Evolutionary conservation across 92 coral and sea anemone species (phyloP).

Genomic region (Nematostella vectensis): DNA sequence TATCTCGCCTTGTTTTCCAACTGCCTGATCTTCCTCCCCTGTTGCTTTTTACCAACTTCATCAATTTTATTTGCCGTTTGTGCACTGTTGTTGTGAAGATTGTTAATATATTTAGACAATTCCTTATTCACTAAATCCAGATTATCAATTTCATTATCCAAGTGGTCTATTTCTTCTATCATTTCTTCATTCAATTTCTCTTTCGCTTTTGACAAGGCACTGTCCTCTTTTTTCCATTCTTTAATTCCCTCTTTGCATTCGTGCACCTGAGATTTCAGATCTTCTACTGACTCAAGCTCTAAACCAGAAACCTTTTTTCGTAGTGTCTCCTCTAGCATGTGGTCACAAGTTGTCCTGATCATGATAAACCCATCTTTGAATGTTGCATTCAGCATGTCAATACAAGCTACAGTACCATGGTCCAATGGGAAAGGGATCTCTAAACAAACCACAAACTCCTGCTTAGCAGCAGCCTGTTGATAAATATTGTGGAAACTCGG

Average conservation of each 20-base stretch:
- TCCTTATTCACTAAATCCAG: constrained; percentile 26
- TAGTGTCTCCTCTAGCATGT: too few relatives aligned
- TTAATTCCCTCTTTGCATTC: too few relatives aligned
- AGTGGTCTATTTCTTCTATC: constrained; percentile 12
- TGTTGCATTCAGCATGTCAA: constrained; percentile 48
- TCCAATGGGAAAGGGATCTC: constrained; percentile 53
- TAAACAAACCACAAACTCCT: constrained; percentile 48
- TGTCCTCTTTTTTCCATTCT: constrained; percentile 16
- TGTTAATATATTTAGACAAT: constrained; percentile 27
- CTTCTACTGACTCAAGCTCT: too few relatives aligned
- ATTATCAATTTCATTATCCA: constrained; percentile 19
- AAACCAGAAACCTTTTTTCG: too few relatives aligned
- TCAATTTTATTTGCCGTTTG: constrained; percentile 31
- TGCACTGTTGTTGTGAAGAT: constrained; percentile 10
- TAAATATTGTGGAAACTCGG: constrained; percentile 41
- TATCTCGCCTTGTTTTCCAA: constrained; percentile 49
- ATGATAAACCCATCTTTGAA: constrained; percentile 38
- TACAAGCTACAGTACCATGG: constrained; percentile 20
- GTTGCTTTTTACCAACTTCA: constrained; percentile 48
- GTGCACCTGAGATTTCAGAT: too few relatives aligned
- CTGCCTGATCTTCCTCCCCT: constrained; percentile 37
- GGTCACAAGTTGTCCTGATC: constrained; percentile 35
- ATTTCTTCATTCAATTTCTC: constrained; percentile 23
- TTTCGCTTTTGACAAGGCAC: constrained; percentile 26
- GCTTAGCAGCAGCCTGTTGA: constrained; percentile 26